Conservation (phyloP, 2,797 vertebrate genomes). For the Pogonophryne albipinna region DNA sequence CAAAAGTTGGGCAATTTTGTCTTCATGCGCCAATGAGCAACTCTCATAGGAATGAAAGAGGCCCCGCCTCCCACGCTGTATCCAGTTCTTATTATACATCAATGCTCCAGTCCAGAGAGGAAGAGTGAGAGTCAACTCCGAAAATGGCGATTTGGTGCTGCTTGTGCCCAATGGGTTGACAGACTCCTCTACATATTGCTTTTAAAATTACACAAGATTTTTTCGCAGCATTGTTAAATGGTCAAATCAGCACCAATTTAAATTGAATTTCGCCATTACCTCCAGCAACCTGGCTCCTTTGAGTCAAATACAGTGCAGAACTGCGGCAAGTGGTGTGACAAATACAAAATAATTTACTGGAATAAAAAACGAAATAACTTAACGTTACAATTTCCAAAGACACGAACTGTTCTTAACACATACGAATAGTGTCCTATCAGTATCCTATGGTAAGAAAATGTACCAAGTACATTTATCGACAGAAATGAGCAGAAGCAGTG, state of each 20-base stretch:
- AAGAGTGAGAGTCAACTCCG: not conserved
- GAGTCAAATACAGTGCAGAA: no score
- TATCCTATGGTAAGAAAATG: no score
- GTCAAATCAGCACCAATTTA: not conserved
- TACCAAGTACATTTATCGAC: not conserved
- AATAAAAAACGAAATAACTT: not conserved
- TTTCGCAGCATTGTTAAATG: rapidly evolving
- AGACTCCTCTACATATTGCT: rapidly evolving
- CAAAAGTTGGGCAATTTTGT: no score
- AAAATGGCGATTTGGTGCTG: not conserved
- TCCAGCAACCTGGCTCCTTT: no score
- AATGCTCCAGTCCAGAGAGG: no score
- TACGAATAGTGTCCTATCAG: not conserved
- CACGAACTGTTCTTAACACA: not conserved
- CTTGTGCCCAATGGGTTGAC: rapidly evolving
- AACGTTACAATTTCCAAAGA: no score
- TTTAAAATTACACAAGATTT: not conserved
- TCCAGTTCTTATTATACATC: no score
- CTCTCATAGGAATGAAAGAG: no score
- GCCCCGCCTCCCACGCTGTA: no score
- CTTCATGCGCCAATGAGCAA: no score
- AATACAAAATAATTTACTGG: not conserved
- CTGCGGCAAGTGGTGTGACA: no score
- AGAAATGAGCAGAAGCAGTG: not conserved
- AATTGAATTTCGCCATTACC: not conserved